Percentiles rank a stretch among this genome's conserved stretches.
Evolutionary conservation across 2,797 vertebrate species (phyloP).

Genomic region (Periparus ater): DNA sequence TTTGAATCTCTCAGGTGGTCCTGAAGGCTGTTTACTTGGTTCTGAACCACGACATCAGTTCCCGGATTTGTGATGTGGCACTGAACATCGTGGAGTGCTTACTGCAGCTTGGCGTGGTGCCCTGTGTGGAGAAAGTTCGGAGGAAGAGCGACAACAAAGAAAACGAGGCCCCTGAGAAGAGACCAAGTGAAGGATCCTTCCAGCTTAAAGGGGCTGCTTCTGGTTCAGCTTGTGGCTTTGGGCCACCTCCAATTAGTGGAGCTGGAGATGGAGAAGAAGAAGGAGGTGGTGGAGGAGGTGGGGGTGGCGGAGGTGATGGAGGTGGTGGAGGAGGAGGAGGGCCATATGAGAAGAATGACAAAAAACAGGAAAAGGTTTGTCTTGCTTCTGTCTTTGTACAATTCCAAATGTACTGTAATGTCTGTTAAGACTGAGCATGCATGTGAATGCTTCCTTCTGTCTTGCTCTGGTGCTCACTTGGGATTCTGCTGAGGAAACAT

Average conservation of each 20-base stretch:
- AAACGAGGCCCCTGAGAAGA: conserved; percentile 83
- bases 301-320: conserved; percentile 75
- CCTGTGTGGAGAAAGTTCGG: conserved; percentile 86
- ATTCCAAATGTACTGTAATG: not conserved
- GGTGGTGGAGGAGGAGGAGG: conserved; percentile 85
- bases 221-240: conserved; percentile 79
- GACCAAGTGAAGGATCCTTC: conserved; percentile 83
- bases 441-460: not conserved
- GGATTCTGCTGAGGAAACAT: not conserved
- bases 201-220: conserved; percentile 80
- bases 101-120: conserved; percentile 94
- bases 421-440: not conserved
- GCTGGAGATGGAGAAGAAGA: conserved; percentile 81
- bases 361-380: conserved; percentile 88
- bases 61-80: conserved; percentile 93
- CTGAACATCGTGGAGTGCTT: conserved; percentile 96
- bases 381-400: not conserved
- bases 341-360: conserved; percentile 91
- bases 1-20: conserved; percentile 82
- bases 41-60: conserved; percentile 95
- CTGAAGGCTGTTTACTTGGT: conserved; percentile 93
- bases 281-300: conserved; percentile 80
- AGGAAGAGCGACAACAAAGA: conserved; percentile 93
- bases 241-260: conserved; percentile 73
- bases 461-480: not conserved